phyloP scores from a whole-genome alignment of 2,113 vertebrate species.

The Urocolius indicus region DNA sequence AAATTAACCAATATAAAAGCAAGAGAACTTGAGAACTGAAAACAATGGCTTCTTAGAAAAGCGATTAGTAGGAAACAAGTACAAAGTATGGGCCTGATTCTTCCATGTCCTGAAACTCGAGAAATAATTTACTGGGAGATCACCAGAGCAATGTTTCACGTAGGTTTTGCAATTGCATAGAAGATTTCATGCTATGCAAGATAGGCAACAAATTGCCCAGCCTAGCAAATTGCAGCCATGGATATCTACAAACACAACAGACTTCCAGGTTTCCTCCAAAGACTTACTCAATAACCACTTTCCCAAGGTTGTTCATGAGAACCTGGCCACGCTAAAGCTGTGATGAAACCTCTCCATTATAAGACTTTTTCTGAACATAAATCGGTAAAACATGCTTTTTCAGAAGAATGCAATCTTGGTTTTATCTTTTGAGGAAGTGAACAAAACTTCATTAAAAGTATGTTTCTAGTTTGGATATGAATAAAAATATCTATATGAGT shows the following conservation, averaged over 20 bases:
- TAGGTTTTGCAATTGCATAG: neutral
- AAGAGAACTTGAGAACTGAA: neutral
- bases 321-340: neutral
- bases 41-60: neutral
- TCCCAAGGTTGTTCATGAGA: neutral
- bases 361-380: neutral
- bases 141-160: neutral
- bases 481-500: neutral
- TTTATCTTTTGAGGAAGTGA: neutral
- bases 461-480: neutral
- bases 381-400: neutral
- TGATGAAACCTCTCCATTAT: neutral
- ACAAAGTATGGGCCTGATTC: neutral
- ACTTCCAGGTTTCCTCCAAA: neutral
- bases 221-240: neutral
- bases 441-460: neutral
- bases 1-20: neutral
- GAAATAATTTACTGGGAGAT: neutral
- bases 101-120: neutral
- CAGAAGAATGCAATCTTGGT: neutral
- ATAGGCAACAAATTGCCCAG: neutral
- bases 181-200: neutral
- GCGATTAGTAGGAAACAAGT: neutral
- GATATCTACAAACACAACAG: neutral
- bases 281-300: neutral